Evolutionary conservation across 2,888 invertebrate species (phyloP).

Genomic region (Sturmia bella): DNA sequence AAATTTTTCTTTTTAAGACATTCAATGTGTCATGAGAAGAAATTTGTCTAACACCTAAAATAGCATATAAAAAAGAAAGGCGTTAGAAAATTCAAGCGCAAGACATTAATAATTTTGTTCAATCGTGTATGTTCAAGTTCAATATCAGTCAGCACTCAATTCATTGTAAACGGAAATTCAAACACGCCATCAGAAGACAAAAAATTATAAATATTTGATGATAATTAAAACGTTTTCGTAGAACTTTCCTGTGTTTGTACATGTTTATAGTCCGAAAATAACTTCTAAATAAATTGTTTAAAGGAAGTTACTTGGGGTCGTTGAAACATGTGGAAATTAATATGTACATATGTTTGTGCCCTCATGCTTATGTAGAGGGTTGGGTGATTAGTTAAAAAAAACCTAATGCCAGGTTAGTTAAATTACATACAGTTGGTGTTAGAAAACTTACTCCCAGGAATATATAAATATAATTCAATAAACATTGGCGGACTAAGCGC

Average conservation of each 20-base stretch:
- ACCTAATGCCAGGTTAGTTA: too few relatives aligned
- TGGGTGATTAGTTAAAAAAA: too few relatives aligned
- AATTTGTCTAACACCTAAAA: slow-evolving; percentile 26
- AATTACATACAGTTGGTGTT: too few relatives aligned
- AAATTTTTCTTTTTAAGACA: not conserved
- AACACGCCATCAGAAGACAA: slow-evolving; percentile 29
- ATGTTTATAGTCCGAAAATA: slow-evolving; percentile 14
- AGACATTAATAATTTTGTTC: slow-evolving; percentile 19
- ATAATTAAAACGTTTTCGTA: slow-evolving; percentile 30
- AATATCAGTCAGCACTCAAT: not conserved
- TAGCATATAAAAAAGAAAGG: slow-evolving; percentile 3
- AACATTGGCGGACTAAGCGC: too few relatives aligned
- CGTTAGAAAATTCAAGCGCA: slow-evolving; percentile 10
- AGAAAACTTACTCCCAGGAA: too few relatives aligned
- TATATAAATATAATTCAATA: too few relatives aligned
- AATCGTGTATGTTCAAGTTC: slow-evolving; percentile 35
- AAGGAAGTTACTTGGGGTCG: too few relatives aligned
- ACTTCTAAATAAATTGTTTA: slow-evolving; percentile 16
- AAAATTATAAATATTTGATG: slow-evolving; percentile 1
- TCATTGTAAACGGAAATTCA: not conserved
- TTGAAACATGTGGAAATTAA: too few relatives aligned
- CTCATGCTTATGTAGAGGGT: too few relatives aligned
- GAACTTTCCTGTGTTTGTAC: not conserved
- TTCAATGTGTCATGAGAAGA: slow-evolving; percentile 7
- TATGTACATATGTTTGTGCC: too few relatives aligned